Base-by-base conservation (phyloP, 2,113 vertebrate species). In the Phylloscopus trochilus region DNA sequence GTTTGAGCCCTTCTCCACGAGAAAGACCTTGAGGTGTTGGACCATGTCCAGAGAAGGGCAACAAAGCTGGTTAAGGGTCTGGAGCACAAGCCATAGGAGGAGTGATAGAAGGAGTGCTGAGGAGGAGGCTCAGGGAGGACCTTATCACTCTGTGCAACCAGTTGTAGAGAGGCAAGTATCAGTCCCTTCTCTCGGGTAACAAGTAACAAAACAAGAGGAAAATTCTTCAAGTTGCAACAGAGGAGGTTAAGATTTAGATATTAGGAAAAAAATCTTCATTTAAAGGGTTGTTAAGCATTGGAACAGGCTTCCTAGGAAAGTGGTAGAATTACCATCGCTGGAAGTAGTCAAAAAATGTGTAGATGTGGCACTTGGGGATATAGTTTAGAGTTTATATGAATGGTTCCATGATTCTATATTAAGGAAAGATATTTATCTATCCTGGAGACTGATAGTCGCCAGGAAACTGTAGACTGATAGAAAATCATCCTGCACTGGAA, bases 101-200 rank as follows among this genome's bases (percentile, higher is more conserved):
- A 80, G 11, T 6, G n/a, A 27, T 0, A 0, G 26, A 22, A 53
- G 31, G 27, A 73, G 15, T 9, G 44, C 37, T 15, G 5, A 51
- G 28, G 55, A 73, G 59, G 30, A 43, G 31, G 76, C 31, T 44
- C 31, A 31, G 51, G 5, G 11, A 56, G 9, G 30, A 56, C 7
- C 15, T n/a, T 33, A 60, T 27, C 4, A 0, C 46, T 44, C 44
- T 52, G 17, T 22, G 8, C 24, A 51, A 51, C 20, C 1, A 5
- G 15, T 1, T 37, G 10, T 28, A 51, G 27, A 0, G 0, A 66
- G 28, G 33, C 0, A 0, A 56, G 35, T 24, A 23, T n/a, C 13
- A 4, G 44, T 18, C 30, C 52, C 37, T 46, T 20, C n/a, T 47
- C 49, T n/a, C n/a, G 16, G 27, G 18, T 20, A 59, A 37, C 37